Conservation (phyloP, 2,888 invertebrate species). For the Dermolepida albohirtum region DNA sequence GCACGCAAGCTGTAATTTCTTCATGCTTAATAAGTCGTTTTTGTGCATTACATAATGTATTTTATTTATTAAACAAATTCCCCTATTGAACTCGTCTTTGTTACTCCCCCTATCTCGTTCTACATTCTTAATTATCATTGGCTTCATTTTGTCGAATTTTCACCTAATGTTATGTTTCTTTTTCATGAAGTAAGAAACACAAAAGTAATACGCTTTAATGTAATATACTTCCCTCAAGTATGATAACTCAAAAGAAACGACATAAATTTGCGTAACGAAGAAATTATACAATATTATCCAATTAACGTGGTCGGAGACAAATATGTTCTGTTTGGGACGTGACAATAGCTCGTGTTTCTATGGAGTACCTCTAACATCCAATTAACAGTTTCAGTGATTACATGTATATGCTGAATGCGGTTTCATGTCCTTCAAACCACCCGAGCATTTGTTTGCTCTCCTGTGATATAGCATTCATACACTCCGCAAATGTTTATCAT, state of each 20-base stretch:
- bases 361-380: slow-evolving; percentile 53
- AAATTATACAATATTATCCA: slow-evolving; percentile 27
- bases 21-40: too few relatives aligned
- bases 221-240: slow-evolving; percentile 1
- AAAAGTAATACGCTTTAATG: neutral
- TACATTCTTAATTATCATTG: too few relatives aligned
- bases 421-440: slow-evolving; percentile 25
- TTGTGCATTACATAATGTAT: too few relatives aligned
- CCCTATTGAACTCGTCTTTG: too few relatives aligned
- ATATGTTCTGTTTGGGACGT: slow-evolving; percentile 53
- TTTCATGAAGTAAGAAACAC: too few relatives aligned
- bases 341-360: slow-evolving; percentile 55
- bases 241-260: slow-evolving; percentile 24
- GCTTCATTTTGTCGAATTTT: too few relatives aligned
- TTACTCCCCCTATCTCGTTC: too few relatives aligned
- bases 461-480: slow-evolving; percentile 24
- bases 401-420: slow-evolving; percentile 45
- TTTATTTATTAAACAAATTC: too few relatives aligned
- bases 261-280: slow-evolving; percentile 7
- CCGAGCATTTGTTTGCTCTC: slow-evolving; percentile 24
- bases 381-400: slow-evolving; percentile 53
- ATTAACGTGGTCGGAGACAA: slow-evolving; percentile 22
- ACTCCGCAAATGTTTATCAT: slow-evolving; percentile 25
- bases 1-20: too few relatives aligned
- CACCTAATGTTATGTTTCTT: too few relatives aligned